Base-by-base conservation (phyloP, 2,888 invertebrate species). In the Limulus polyphemus region DNA sequence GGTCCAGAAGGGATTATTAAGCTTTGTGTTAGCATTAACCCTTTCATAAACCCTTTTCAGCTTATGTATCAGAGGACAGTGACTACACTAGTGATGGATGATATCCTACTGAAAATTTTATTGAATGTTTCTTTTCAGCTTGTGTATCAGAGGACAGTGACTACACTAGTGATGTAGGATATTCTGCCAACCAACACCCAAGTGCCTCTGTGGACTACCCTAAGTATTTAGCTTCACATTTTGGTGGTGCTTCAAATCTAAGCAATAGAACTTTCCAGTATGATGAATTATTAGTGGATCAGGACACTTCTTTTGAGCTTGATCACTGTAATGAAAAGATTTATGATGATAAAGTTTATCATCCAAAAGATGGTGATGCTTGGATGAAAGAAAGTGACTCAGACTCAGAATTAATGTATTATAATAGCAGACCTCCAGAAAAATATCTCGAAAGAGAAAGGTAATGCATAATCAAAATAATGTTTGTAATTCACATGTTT, bases 61-160 rank as follows among this genome's bases (percentile, higher is more conserved):
- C n/a, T n/a, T n/a, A n/a, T n/a, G n/a, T n/a, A n/a, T n/a, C n/a
- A n/a, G n/a, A n/a, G n/a, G n/a, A n/a, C n/a, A n/a, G n/a, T n/a
- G n/a, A n/a, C n/a, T n/a, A n/a, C n/a, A n/a, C n/a, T n/a, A n/a
- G n/a, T n/a, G n/a, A n/a, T n/a, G n/a, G n/a, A n/a, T n/a, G n/a
- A n/a, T n/a, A n/a, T n/a, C n/a, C n/a, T n/a, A n/a, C n/a, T n/a
- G n/a, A n/a, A n/a, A n/a, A n/a, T n/a, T n/a, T n/a, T n/a, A n/a
- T n/a, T n/a, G n/a, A n/a, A n/a, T n/a, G n/a, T n/a, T n/a, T n/a
- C n/a, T 48, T 71, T 70, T 60, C 82, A 90, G 91, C 91, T 76
- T 91, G 93, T 64, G 89, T 93, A 77, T 93, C 93, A 58, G 95
- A 95, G 79, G 94, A 95, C 79, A 92, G 92, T 71, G 95, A 95